Evolutionary conservation across 2,797 vertebrate genomes (phyloP), one percentile per base, ranked within the genome.

Genomic region (Rhodeus uyekii): DNA sequence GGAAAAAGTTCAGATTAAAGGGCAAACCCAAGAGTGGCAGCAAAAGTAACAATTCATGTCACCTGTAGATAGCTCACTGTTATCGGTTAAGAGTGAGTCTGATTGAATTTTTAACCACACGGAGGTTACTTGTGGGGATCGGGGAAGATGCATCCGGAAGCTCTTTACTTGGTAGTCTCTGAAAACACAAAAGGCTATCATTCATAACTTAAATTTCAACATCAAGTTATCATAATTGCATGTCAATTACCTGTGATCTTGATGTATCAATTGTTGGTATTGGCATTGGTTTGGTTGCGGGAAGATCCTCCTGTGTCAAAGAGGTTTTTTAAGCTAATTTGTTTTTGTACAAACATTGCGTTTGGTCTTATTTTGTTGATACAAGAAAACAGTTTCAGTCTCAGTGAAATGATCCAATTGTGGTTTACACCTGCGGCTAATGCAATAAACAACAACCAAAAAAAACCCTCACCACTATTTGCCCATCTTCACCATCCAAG

Each of bases 161-260:
- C 91, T 99, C 98, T 93, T 98, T 98, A 92, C 97, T 99, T 87
- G 97, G 93, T 90, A 98, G 95, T 93, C 96, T 96, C 98, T 99
- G 87, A 7, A 84, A 91, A 77, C 80, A 44, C 32, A 85, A 76
- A 82, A 18, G 68, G 79, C 48, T 87, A 67, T 38, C 44, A 78
- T n/a, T n/a, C n/a, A n/a, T 46, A 29, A 71, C 67, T 22, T 3
- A 3, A 24, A 7, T 69, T 64, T 71, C 7, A 7, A 19, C 58
- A 5, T 46, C 13, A 36, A 75, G 76, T 73, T 16, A 69, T 16
- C 9, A 64, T 24, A n/a, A 18, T 18, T 44, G 24, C 42, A 77
- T 53, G 63, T 9, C 8, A 48, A 42, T 50, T 96, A 98, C 98
- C 96, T 98, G 97, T 91, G 95, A 93, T 91, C 97, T 96, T 84